Percentiles rank a stretch among this genome's conserved stretches.
phyloP scores from a whole-genome alignment of 2,888 invertebrate species.

The Beris chalybata region DNA sequence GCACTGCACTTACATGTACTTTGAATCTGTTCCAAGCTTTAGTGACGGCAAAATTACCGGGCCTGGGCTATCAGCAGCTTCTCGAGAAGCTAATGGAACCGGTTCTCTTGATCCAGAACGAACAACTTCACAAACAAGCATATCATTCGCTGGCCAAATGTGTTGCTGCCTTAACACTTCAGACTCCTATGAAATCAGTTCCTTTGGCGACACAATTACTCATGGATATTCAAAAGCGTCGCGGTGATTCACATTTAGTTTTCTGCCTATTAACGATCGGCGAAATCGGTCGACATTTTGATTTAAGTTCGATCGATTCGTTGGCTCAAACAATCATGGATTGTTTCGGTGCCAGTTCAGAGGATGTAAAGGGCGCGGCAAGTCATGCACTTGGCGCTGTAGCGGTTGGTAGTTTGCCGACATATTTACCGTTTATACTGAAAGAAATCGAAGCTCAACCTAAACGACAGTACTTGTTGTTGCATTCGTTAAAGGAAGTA shows the following conservation, averaged over 20 bases:
- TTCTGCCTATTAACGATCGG: slow-evolving; percentile 94
- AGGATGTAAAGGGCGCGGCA: slow-evolving; percentile 97
- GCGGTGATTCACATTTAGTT: slow-evolving; percentile 80
- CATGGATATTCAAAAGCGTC: slow-evolving; percentile 70
- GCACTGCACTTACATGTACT: slow-evolving; percentile 88
- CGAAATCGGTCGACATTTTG: slow-evolving; percentile 93
- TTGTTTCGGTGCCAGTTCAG: slow-evolving; percentile 88
- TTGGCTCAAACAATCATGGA: slow-evolving; percentile 78
- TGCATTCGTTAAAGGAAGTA: slow-evolving; percentile 97
- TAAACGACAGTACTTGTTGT: slow-evolving; percentile 89
- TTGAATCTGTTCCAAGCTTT: slow-evolving; percentile 91
- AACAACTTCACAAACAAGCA: slow-evolving; percentile 70
- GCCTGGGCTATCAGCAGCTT: slow-evolving; percentile 79
- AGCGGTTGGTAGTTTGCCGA: slow-evolving; percentile 91
- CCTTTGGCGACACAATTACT: slow-evolving; percentile 68
- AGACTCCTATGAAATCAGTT: slow-evolving; percentile 71
- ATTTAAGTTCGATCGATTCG: slow-evolving; percentile 74
- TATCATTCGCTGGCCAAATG: slow-evolving; percentile 96
- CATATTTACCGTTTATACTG: slow-evolving; percentile 92
- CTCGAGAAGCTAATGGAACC: slow-evolving; percentile 76
- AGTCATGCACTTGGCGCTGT: slow-evolving; percentile 96
- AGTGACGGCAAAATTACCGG: slow-evolving; percentile 78
- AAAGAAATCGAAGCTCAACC: slow-evolving; percentile 93
- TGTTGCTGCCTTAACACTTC: slow-evolving; percentile 88
- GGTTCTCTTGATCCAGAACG: slow-evolving; percentile 59